phyloP scores from a whole-genome alignment of 2,888 invertebrate genomes.

The Thera britannica region DNA sequence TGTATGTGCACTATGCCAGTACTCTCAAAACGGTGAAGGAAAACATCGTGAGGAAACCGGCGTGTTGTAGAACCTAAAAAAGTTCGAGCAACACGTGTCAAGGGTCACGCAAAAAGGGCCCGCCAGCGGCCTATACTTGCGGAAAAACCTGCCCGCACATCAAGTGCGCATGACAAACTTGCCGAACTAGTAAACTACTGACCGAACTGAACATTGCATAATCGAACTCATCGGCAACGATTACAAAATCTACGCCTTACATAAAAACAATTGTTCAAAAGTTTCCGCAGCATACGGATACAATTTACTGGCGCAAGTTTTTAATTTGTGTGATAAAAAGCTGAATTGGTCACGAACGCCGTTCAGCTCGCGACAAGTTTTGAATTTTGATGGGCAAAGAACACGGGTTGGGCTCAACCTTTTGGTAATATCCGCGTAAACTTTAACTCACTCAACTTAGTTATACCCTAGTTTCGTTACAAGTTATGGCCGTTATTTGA shows the following conservation, averaged over 20 bases:
- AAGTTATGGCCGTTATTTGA: conserved; percentile 2
- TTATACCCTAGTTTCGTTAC: conserved; percentile 12
- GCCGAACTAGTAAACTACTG: too few species aligned
- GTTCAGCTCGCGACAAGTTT: conserved; percentile 52
- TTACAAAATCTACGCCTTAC: not conserved
- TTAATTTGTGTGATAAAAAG: conserved; percentile 56
- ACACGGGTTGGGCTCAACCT: conserved; percentile 23
- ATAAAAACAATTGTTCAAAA: not conserved
- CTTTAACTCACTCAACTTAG: conserved; percentile 34
- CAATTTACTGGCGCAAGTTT: conserved; percentile 10
- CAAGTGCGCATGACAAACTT: too few species aligned
- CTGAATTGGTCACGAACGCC: conserved; percentile 53
- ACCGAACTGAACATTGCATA: too few species aligned
- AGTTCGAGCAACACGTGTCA: too few species aligned
- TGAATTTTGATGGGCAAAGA: conserved; percentile 58
- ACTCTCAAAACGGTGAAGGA: too few species aligned
- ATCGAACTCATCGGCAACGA: not conserved
- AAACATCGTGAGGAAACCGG: too few species aligned
- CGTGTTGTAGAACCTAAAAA: too few species aligned
- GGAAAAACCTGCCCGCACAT: too few species aligned
- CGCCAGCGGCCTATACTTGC: too few species aligned
- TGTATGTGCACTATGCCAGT: too few species aligned
- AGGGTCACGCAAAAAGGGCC: too few species aligned
- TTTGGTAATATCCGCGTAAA: conserved; percentile 39
- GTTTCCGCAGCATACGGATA: not conserved